Evolutionary conservation across 2,797 vertebrate species (phyloP), one percentile per base, ranked within the genome.

Genomic region (Poeciliopsis presidionis): DNA sequence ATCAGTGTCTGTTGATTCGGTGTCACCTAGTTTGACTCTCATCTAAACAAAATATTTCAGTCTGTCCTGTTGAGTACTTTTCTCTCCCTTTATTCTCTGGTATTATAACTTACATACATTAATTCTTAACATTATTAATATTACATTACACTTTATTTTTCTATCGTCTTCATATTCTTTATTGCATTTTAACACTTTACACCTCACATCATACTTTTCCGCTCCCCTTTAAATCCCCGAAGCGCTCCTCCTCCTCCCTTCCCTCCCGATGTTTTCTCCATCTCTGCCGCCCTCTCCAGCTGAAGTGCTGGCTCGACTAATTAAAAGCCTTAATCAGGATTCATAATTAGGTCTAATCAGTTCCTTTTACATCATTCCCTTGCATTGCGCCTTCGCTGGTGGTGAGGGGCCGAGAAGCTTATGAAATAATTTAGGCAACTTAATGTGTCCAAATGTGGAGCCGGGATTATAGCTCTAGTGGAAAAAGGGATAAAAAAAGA

Each of bases 251-350:
- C 78, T 33, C 63, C 72, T n/a, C 25, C n/a, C 51, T 28, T 57
- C 76, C 74, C 84, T 80, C 87, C 85, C 55, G 53, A 86, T 85
- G 89, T 90, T 86, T 90, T 86, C 82, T 85, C 90, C 90, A 88
- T 91, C 90, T 87, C 92, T 87, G 82, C 88, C 80, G 80, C 90
- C 90, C 94, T 93, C 93, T 95, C 92, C 91, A 95, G 91, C 93
- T 94, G 86, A 91, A 95, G 94, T 93, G 92, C 92, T 93, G 93
- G 92, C 94, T 92, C 78, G 91, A 91, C 95, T 96, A 96, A 96
- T 96, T 96, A 96, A 95, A 96, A 94, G 91, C 93, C 93, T 96
- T 96, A 95, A 95, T 96, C 96, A 96, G 94, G 93, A 94, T 93
- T 94, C 93, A 89, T 95, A 95, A 96, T 96, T 95, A 95, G 94